Base-by-base conservation (phyloP, 1,140 invertebrate species). In the Drosophila sturtevanti region DNA sequence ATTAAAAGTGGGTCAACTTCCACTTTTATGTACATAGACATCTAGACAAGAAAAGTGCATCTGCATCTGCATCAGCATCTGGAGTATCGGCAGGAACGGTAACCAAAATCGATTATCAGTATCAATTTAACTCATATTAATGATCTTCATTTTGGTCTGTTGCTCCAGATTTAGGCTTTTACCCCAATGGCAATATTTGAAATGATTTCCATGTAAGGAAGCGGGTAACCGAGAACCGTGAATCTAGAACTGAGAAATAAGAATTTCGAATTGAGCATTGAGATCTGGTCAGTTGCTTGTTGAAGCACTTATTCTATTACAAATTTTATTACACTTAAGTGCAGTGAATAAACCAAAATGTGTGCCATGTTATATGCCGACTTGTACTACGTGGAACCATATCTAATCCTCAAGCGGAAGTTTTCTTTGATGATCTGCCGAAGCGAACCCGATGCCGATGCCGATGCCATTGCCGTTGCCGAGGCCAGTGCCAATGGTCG, bases 261-360 rank as follows among this genome's bases (percentile, higher is more conserved):
- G 52, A 21, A 44, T 51, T 21, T 12, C 44, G 21, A 34, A 12
- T 31, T 21, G 24, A 14, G 52, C 22, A 48, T 34, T 63, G 58
- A 7, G 70, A 41, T 14, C 56, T 37, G 58, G 54, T 31, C 51
- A 69, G 55, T 69, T 4, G 66, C 37, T 60, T 18, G 34, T 9
- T 34, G 66, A 55, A 81, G 66, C 74, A 75, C 75, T 87, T 87
- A 87, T 86, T 86, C 82, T 86, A 86, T 86, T 87, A 87, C 82
- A 79, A 86, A 86, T 86, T 86, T 87, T 86, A 86, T 86, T 87
- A 86, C 60, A 86, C 84, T 87, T 86, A 86, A 87, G 75, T 86
- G 84, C 63, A 81, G 82, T 77, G 76, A 87, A 76, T 82, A 79
- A 84, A 81, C 54, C 56, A 27, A 87, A 86, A 86, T 86, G 79